Evolutionary conservation across 2,888 invertebrate species (phyloP), one percentile per base, ranked within the genome.

Genomic region (Rhagium mordax): DNA sequence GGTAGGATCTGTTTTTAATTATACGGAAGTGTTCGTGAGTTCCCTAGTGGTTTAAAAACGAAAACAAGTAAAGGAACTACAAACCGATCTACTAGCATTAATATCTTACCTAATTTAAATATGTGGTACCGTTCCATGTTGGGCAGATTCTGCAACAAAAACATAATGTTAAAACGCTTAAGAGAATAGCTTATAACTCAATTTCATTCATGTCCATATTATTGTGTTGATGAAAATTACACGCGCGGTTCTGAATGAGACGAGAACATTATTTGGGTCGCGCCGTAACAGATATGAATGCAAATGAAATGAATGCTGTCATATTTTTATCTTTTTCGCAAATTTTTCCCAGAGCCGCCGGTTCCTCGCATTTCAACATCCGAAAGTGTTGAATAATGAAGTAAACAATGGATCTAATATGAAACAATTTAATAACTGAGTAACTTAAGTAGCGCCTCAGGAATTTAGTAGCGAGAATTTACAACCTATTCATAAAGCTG

Each of bases 51-150:
- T n/a, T n/a, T n/a, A n/a, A n/a, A n/a, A n/a, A n/a, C 24, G 24
- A 24, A 24, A 24, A 24, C 24, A 24, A n/a, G n/a, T n/a, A n/a
- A n/a, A n/a, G n/a, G n/a, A n/a, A n/a, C n/a, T n/a, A n/a, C n/a
- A n/a, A n/a, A n/a, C n/a, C n/a, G n/a, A n/a, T n/a, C n/a, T n/a
- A n/a, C n/a, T n/a, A n/a, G n/a, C n/a, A 33, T n/a, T 21, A 21
- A 60, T 49, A 65, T 65, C 82, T 84, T 79, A 84, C 84, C 83
- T 78, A 83, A 81, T 81, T 80, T 83, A 72, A 81, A 81, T 67
- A 82, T 81, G 79, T 82, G 80, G 74, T 83, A 82, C 72, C 81
- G 71, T 72, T 81, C 81, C 83, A 84, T 83, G 48, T 29, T 71
- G 27, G 60, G 15, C n/a, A 70, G 49, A 49, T 74, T 78, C 81